Evolutionary conservation across 2,888 invertebrate genomes (phyloP).

Genomic region (Lasioglossum malachurum): DNA sequence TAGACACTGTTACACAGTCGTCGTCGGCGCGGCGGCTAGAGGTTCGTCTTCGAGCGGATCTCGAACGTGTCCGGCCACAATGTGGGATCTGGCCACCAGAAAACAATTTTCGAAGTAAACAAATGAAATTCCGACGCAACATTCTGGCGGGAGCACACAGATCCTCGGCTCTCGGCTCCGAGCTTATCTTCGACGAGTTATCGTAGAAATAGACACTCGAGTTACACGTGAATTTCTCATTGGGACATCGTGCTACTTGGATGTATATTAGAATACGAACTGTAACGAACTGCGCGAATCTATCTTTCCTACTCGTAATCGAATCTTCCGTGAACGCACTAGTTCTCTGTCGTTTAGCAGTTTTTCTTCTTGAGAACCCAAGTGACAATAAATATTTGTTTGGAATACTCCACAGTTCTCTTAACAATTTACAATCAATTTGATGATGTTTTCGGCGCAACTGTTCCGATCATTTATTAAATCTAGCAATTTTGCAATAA

Average conservation of each 20-base stretch:
- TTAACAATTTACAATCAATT: too few species aligned
- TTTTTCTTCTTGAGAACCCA: background rate
- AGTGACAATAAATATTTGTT: background rate
- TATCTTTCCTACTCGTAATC: background rate
- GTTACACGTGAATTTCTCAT: conserved; percentile 8
- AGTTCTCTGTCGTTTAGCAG: background rate
- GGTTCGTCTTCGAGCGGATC: background rate
- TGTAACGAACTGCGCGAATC: background rate
- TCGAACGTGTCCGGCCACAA: background rate
- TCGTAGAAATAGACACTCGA: conserved; percentile 3
- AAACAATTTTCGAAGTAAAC: background rate
- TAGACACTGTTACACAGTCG: too few species aligned
- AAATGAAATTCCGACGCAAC: conserved; percentile 5
- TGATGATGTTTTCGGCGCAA: too few species aligned
- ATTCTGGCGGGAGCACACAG: background rate
- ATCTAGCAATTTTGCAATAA: too few species aligned
- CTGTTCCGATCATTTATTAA: too few species aligned
- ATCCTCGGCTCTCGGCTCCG: background rate
- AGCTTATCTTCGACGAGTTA: conserved; percentile 9
- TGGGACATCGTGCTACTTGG: conserved; percentile 1
- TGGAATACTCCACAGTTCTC: too few species aligned
- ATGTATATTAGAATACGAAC: background rate
- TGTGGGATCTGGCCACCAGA: background rate
- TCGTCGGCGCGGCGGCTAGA: background rate
- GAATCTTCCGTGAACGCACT: background rate